Percentiles rank a stretch among this genome's conserved stretches.
Evolutionary conservation across 1,140 invertebrate species (phyloP).

Genomic region (Liolophura sinensis): DNA sequence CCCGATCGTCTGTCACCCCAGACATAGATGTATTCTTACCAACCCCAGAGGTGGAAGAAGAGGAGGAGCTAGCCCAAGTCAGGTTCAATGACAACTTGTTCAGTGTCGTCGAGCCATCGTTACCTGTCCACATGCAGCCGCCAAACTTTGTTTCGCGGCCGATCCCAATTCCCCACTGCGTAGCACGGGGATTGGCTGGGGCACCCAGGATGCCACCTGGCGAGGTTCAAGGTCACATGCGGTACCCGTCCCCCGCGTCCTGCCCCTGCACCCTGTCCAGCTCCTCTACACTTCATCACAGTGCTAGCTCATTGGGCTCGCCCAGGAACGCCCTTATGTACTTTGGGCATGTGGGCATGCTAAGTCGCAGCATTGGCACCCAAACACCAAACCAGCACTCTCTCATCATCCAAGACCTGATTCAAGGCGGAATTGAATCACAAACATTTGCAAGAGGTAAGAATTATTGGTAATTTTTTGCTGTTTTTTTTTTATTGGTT

Average conservation of each 20-base stretch:
- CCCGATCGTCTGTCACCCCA: conserved; percentile 1
- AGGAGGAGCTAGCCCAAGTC: too few species aligned
- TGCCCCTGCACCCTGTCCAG: conserved; percentile 7
- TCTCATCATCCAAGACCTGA: conserved; percentile 1
- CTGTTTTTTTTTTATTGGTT: too few species aligned
- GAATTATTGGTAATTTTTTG: too few species aligned
- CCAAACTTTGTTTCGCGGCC: conserved; percentile 6
- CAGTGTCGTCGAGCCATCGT: too few species aligned
- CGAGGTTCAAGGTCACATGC: conserved; percentile 2
- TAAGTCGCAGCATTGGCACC: conserved; percentile 21
- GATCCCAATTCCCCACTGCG: conserved; percentile 10
- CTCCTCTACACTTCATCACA: conserved; percentile 6
- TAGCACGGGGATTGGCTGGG: not conserved
- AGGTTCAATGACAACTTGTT: too few species aligned
- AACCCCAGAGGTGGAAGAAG: too few species aligned
- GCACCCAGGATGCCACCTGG: not conserved
- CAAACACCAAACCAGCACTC: conserved; percentile 29
- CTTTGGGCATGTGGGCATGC: too few species aligned
- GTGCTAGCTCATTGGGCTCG: conserved; percentile 7
- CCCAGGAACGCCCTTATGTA: too few species aligned
- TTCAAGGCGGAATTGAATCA: too few species aligned
- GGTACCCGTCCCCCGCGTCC: conserved; percentile 13
- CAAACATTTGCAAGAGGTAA: too few species aligned
- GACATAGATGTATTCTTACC: too few species aligned
- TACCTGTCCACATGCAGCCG: not conserved